A percentile compares a stretch with the other conserved stretches of the same genome.
These are phyloP conservation scores for Caenorhabditis sp. DNA, from an alignment of 2,888 invertebrate species.

Conservation along the genomic window DNA sequence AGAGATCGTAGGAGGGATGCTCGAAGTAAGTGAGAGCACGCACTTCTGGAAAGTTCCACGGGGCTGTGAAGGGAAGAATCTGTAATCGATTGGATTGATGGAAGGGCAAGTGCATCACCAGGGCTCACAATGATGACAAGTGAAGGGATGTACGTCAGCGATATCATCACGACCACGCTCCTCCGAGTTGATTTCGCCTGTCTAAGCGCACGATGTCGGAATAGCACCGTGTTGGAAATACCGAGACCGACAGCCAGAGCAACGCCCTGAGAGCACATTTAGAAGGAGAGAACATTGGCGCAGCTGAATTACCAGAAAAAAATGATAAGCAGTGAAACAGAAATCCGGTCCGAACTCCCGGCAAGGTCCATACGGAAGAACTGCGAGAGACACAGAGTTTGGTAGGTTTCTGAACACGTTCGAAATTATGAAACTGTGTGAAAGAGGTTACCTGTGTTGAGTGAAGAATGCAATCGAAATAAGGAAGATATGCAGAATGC, in stretches of 20 bases:
- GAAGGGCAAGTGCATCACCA: too few relatives aligned
- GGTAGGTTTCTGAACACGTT: conserved; percentile 36
- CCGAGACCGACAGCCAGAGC: conserved; percentile 36
- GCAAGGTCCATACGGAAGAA: conserved; percentile 34
- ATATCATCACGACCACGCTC: conserved; percentile 16
- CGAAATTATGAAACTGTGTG: too few relatives aligned
- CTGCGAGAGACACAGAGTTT: conserved; percentile 5
- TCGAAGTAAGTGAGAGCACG: conserved; percentile 15
- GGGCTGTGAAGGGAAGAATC: conserved; percentile 38
- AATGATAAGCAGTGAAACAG: conserved; percentile 38
- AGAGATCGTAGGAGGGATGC: conserved; percentile 29
- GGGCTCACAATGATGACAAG: conserved; percentile 25
- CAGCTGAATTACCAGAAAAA: conserved; percentile 14
- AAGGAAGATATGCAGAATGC: conserved; percentile 20
- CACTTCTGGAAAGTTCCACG: conserved; percentile 34
- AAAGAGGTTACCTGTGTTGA: conserved; percentile 23
- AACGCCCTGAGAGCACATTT: conserved; percentile 18
- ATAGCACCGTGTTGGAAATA: conserved; percentile 37
- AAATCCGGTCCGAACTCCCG: conserved; percentile 10
- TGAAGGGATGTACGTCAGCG: conserved; percentile 27
- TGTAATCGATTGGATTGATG: conserved; percentile 2
- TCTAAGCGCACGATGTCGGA: conserved; percentile 19
- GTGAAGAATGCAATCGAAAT: conserved; percentile 37
- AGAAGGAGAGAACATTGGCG: not conserved
- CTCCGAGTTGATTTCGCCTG: conserved; percentile 8